A percentile compares a stretch with the other conserved stretches of the same genome.
phyloP scores from a whole-genome alignment of 2,113 vertebrate species.

The Clarias batrachus region DNA sequence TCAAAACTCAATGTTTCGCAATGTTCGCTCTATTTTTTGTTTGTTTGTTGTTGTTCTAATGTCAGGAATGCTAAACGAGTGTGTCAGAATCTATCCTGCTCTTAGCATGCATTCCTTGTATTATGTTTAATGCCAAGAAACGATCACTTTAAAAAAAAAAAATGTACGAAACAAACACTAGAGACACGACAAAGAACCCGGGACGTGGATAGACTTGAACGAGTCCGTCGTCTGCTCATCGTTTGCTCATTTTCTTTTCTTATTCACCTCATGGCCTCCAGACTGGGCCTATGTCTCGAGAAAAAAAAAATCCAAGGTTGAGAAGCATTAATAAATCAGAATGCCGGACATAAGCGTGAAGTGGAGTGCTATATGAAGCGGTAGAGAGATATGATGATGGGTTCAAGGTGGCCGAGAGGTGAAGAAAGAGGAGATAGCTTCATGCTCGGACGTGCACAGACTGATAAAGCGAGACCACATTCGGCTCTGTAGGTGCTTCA shows the following conservation, averaged over 20 bases:
- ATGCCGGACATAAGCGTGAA: slow-evolving; percentile 18
- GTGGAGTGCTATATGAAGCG: slow-evolving; percentile 42
- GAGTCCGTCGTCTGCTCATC: not conserved
- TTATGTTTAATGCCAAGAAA: not conserved
- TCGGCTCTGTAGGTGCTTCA: slow-evolving; percentile 64
- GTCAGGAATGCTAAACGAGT: not conserved
- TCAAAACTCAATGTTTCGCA: not conserved
- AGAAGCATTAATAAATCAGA: slow-evolving; percentile 57
- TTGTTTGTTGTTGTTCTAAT: not conserved
- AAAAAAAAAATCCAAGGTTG: slow-evolving; percentile 40
- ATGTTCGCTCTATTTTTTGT: too few relatives aligned
- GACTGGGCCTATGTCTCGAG: slow-evolving; percentile 54
- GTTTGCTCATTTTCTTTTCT: slow-evolving; percentile 4
- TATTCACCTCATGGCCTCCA: not conserved
- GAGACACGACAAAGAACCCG: not conserved
- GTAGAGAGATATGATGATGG: slow-evolving; percentile 35
- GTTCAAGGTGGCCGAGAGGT: slow-evolving; percentile 33
- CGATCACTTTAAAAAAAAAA: too few relatives aligned
- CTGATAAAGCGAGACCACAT: slow-evolving; percentile 68
- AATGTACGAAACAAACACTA: not conserved
- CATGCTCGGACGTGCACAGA: slow-evolving; percentile 68
- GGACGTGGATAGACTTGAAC: not conserved
- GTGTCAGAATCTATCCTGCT: not conserved
- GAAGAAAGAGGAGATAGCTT: slow-evolving; percentile 33
- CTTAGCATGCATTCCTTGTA: not conserved